Evolutionary conservation across 2,888 invertebrate species (phyloP), one percentile per base, ranked within the genome.

Genomic region (Acleris sparsana): DNA sequence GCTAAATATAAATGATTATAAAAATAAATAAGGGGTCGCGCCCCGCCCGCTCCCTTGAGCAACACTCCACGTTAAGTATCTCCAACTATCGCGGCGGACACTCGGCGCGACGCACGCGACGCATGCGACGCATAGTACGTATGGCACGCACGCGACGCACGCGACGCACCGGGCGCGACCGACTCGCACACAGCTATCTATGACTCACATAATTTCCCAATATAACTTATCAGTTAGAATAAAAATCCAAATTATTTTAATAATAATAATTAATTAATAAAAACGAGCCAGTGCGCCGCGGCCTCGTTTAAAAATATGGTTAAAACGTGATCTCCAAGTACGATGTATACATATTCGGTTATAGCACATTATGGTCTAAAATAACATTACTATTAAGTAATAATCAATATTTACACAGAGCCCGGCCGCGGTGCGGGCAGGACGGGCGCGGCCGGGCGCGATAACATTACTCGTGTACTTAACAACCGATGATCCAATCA

Each of bases 1-100:
- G 80, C 87, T 90, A 90, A 84, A 86, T 89, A 90, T 89, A 89
- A 90, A 90, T 86, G 89, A 88, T 90, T 91, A 92, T 87, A 90
- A 92, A 91, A 92, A 92, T 90, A 92, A 91, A 91, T 90, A 90
- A 86, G 89, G 87, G 87, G 72, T 75, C 77, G 81, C 81, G 29
- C 86, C 83, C 85, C 85, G 83, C 79, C 78, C 79, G 84, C 79
- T 74, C 78, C 73, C 75, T 83, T 83, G 85, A 86, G 85, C 85
- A 84, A 83, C 71, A 77, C 80, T 79, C 73, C 70, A 73, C 72
- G 70, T 74, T 74, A 76, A 76, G 78, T 73, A 70, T 75, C 73
- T 73, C 77, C 77, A 72, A 77, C 75, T 75, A 2, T 7, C 33
- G 39, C 39, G 13, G 13, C 39, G 13, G 13, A 33, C 39, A 13